These are phyloP conservation scores for Echinops telfairi DNA, from an alignment of 2,113 vertebrate species.

Conservation along the genomic window DNA sequence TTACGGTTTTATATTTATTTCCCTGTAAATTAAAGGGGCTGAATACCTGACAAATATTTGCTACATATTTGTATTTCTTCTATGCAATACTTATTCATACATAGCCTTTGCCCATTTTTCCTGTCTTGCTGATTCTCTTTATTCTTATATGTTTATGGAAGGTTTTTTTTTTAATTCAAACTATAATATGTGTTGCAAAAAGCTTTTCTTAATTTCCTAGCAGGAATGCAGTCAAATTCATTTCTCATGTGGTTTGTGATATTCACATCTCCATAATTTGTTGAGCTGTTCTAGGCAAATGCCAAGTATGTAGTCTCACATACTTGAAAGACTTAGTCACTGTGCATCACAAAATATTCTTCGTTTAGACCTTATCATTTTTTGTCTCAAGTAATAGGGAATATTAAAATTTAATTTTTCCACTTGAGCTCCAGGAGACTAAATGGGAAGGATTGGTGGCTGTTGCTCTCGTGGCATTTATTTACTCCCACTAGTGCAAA, in stretches of 20 bases:
- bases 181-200: not conserved
- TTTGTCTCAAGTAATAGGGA: not conserved
- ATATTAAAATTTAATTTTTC: not conserved
- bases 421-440: not conserved
- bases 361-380: not conserved
- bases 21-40: not conserved
- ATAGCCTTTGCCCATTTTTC: not conserved
- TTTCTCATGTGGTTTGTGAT: not conserved
- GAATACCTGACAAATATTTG: not conserved
- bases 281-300: not conserved
- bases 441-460: not conserved
- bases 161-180: slow-evolving; percentile 15
- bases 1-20: not conserved
- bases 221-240: not conserved
- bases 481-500: not conserved
- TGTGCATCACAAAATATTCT: not conserved
- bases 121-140: too few relatives aligned
- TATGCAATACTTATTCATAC: not conserved
- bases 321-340: not conserved
- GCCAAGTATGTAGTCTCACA: not conserved
- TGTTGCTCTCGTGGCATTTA: not conserved
- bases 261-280: not conserved
- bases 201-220: not conserved
- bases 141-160: not conserved
- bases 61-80: not conserved